Percentiles rank a stretch among this genome's conserved stretches.
Conservation (phyloP, 2,113 vertebrate genomes). For the Xiphophorus couchianus region DNA sequence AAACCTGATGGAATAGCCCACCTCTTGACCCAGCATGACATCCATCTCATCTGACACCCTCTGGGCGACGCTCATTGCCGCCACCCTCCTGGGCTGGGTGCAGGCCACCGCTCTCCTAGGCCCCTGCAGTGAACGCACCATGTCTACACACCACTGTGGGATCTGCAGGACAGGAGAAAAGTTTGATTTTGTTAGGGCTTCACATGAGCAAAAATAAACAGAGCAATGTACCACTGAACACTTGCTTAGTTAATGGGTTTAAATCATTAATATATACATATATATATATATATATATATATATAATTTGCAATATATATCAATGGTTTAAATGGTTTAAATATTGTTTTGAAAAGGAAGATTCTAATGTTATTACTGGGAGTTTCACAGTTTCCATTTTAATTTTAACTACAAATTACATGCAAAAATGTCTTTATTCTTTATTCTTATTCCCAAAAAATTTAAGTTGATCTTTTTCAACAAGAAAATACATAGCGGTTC, state of each 20-base stretch:
- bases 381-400: neutral
- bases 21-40: conserved; percentile 95
- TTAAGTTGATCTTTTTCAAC: no score
- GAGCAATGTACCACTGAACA: neutral
- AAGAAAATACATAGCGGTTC: no score
- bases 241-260: neutral
- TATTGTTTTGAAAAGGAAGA: neutral
- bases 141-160: conserved; percentile 97
- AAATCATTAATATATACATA: neutral
- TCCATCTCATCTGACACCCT: conserved; percentile 98
- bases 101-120: conserved; percentile 93
- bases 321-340: no score
- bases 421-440: no score
- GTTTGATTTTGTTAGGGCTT: neutral
- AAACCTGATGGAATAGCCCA: conserved; percentile 96
- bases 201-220: neutral
- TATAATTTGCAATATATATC: no score
- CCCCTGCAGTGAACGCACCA: conserved; percentile 87
- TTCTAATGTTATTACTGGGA: neutral
- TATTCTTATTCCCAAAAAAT: no score
- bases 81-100: conserved; percentile 93
- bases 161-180: conserved; percentile 78
- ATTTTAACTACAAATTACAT: no score
- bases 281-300: no score
- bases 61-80: conserved; percentile 97